Percentiles rank a stretch among this genome's conserved stretches.
Evolutionary conservation across 2,113 vertebrate species (phyloP).

Genomic region (Entelurus aequoreus): DNA sequence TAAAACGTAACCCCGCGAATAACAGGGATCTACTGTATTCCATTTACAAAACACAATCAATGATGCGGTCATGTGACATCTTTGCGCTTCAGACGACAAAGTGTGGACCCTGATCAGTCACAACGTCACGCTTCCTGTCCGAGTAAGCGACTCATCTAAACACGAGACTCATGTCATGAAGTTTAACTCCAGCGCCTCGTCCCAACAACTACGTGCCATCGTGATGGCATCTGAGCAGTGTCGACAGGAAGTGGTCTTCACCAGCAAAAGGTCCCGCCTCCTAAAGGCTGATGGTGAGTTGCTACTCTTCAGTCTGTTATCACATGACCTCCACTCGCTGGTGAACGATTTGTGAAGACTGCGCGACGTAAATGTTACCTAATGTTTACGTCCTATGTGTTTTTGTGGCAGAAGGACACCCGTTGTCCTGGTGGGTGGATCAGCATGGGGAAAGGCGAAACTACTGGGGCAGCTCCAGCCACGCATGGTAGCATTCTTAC

Average conservation of each 20-base stretch:
- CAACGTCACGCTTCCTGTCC: constrained; percentile 75
- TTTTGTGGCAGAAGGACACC: constrained; percentile 73
- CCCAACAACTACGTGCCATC: constrained; percentile 78
- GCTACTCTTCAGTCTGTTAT: neutral
- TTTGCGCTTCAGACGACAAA: constrained; percentile 72
- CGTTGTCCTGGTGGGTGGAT: constrained; percentile 87
- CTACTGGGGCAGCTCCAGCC: constrained; percentile 84
- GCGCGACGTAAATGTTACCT: too few species aligned
- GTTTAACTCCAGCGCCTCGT: constrained; percentile 76
- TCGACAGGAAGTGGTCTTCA: constrained; percentile 82
- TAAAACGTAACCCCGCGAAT: too few species aligned
- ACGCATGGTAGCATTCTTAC: constrained; percentile 77
- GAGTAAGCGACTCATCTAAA: constrained; percentile 59
- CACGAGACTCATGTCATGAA: constrained; percentile 72
- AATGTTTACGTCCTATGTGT: neutral
- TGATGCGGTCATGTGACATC: too few species aligned
- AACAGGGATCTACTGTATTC: too few species aligned
- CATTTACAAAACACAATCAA: too few species aligned
- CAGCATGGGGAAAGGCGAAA: constrained; percentile 77
- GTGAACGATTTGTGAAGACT: too few species aligned
- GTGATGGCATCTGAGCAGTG: constrained; percentile 78
- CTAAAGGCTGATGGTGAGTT: constrained; percentile 80
- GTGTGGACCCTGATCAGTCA: constrained; percentile 82
- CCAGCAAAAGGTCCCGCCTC: constrained; percentile 81
- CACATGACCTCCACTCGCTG: too few species aligned